Conservation (phyloP, 2,888 invertebrate species). For the Xylophagus ater region DNA sequence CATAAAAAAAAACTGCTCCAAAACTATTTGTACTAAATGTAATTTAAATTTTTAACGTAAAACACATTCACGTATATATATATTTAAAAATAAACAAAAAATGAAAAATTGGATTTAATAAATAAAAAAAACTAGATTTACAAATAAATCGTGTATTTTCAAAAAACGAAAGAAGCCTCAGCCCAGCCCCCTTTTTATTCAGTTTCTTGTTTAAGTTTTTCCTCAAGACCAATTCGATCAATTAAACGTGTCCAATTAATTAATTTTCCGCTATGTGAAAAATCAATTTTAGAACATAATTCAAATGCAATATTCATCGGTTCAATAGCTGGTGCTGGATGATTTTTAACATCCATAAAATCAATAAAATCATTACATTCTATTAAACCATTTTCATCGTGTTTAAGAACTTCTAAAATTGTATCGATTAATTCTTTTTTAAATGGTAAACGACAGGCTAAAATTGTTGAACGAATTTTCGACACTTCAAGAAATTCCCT, state of each 20-base stretch:
- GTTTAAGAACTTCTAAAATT: constrained; percentile 48
- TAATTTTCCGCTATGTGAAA: constrained; percentile 32
- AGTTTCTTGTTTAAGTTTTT: constrained; percentile 23
- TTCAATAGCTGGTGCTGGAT: constrained; percentile 30
- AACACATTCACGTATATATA: too few relatives aligned
- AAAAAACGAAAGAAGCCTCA: too few relatives aligned
- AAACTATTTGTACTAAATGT: too few relatives aligned
- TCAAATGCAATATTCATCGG: constrained; percentile 36
- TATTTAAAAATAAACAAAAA: too few relatives aligned
- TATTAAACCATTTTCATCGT: constrained; percentile 53
- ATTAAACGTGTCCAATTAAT: constrained; percentile 35
- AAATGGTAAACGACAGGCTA: constrained; percentile 59
- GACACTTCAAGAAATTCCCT: constrained; percentile 47
- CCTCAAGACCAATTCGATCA: constrained; percentile 31
- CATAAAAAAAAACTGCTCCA: too few relatives aligned
- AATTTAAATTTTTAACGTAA: too few relatives aligned
- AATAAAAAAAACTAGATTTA: too few relatives aligned
- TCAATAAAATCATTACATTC: constrained; percentile 55
- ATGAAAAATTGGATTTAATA: too few relatives aligned
- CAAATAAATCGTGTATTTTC: too few relatives aligned
- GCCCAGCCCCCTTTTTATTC: too few relatives aligned
- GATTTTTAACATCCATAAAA: constrained; percentile 55
- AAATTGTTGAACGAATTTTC: constrained; percentile 52
- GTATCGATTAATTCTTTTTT: constrained; percentile 55
- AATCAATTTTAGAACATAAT: constrained; percentile 34